A percentile compares a stretch with the other conserved stretches of the same genome.
These are phyloP conservation scores for Athrips mouffetella DNA, from an alignment of 2,888 invertebrate genomes.

Conservation along the genomic window DNA sequence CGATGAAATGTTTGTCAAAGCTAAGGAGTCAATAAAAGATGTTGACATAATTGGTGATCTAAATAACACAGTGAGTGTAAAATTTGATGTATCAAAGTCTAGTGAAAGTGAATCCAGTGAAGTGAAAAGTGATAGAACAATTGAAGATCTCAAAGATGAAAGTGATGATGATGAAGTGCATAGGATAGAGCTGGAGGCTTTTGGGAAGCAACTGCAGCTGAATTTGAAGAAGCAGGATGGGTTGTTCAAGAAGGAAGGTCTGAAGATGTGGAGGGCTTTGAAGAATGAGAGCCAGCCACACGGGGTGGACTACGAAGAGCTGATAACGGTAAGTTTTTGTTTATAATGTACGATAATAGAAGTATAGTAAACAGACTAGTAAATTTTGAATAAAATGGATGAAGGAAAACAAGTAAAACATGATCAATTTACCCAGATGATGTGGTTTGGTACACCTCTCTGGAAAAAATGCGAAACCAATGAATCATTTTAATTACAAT, in stretches of 20 bases:
- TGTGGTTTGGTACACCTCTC: too few species aligned
- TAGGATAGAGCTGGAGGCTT: slow-evolving; percentile 86
- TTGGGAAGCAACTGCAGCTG: slow-evolving; percentile 86
- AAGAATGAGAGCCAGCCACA: slow-evolving; percentile 87
- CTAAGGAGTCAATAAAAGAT: slow-evolving; percentile 57
- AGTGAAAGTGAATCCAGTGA: slow-evolving; percentile 51
- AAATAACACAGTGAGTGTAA: slow-evolving; percentile 65
- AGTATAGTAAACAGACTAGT: too few species aligned
- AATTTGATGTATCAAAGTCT: slow-evolving; percentile 57
- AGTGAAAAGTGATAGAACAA: slow-evolving; percentile 36
- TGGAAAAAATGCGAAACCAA: too few species aligned
- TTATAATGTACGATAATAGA: too few species aligned
- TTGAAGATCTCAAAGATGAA: slow-evolving; percentile 33
- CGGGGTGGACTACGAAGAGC: slow-evolving; percentile 87
- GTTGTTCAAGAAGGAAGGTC: slow-evolving; percentile 85
- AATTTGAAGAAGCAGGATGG: slow-evolving; percentile 86
- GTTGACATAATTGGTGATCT: slow-evolving; percentile 65
- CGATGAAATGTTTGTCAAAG: slow-evolving; percentile 68
- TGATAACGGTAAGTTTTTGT: slow-evolving; percentile 83
- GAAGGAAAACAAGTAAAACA: too few species aligned
- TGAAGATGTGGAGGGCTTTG: slow-evolving; percentile 90
- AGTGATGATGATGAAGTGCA: slow-evolving; percentile 74
- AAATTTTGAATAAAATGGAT: too few species aligned
- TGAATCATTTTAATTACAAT: too few species aligned
- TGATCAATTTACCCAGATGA: too few species aligned